Evolutionary conservation across 1,140 invertebrate species (phyloP).

Genomic region (Sycophaga agraensis): DNA sequence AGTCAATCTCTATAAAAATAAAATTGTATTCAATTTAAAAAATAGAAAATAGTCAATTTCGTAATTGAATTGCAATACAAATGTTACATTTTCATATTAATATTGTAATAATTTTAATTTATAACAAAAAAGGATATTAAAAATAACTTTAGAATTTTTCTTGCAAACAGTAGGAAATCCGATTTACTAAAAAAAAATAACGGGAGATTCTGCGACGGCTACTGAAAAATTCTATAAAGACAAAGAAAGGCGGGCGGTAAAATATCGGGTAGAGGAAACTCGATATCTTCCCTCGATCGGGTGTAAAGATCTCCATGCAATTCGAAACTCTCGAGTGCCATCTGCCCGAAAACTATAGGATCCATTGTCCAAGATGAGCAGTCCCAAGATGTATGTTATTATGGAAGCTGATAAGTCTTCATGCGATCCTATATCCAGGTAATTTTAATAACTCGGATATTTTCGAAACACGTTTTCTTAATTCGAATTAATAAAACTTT

Average conservation of each 20-base stretch:
- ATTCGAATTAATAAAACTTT: no score
- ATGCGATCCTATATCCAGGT: no score
- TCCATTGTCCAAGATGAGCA: constrained; percentile 18
- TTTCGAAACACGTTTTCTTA: no score
- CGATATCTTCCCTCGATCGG: constrained; percentile 6
- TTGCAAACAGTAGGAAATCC: constrained; percentile 16
- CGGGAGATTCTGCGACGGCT: no score
- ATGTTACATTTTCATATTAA: not conserved
- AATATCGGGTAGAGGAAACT: constrained; percentile 14
- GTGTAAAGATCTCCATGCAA: constrained; percentile 30
- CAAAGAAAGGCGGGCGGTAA: not conserved
- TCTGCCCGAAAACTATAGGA: constrained; percentile 39
- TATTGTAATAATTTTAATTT: no score
- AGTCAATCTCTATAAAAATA: not conserved
- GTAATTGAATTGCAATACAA: not conserved
- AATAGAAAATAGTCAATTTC: not conserved
- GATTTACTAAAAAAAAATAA: constrained; percentile 8
- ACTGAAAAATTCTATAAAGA: no score
- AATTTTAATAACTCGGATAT: no score
- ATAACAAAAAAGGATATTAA: no score
- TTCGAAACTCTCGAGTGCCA: no score
- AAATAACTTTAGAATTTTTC: constrained; percentile 10
- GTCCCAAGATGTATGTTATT: no score
- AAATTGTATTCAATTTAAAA: not conserved
- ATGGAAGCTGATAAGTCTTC: no score